A percentile compares a stretch with the other conserved stretches of the same genome.
Conservation (phyloP, 2,797 vertebrate genomes). For the Mus minutoides region DNA sequence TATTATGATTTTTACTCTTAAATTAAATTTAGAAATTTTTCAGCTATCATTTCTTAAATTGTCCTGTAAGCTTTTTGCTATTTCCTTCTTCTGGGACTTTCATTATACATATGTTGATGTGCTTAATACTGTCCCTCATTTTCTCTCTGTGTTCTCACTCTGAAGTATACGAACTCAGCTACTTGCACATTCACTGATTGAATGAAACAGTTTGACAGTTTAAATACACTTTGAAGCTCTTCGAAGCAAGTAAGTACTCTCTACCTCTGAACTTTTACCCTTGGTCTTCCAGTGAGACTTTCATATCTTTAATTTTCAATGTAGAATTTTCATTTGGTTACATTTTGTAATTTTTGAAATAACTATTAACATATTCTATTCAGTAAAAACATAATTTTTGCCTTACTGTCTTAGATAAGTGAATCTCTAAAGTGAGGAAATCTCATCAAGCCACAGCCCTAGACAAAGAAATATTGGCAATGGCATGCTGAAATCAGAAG, state of each 20-base stretch:
- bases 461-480: no score
- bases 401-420: background rate
- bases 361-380: background rate
- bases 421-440: background rate
- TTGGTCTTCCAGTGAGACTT: background rate
- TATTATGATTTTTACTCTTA: background rate
- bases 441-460: no score
- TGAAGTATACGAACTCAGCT: background rate
- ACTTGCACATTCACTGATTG: background rate
- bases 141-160: background rate
- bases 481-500: no score
- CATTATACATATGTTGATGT: background rate
- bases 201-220: background rate
- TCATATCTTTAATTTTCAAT: background rate
- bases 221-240: background rate
- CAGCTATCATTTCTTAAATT: background rate
- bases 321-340: background rate
- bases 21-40: background rate
- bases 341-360: background rate
- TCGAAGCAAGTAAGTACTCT: background rate
- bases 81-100: background rate
- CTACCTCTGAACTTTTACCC: background rate
- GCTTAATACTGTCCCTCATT: background rate
- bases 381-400: background rate
- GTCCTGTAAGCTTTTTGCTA: background rate